Evolutionary conservation across 2,113 vertebrate species (phyloP).

Genomic region (rat (Rattus norvegicus)): DNA sequence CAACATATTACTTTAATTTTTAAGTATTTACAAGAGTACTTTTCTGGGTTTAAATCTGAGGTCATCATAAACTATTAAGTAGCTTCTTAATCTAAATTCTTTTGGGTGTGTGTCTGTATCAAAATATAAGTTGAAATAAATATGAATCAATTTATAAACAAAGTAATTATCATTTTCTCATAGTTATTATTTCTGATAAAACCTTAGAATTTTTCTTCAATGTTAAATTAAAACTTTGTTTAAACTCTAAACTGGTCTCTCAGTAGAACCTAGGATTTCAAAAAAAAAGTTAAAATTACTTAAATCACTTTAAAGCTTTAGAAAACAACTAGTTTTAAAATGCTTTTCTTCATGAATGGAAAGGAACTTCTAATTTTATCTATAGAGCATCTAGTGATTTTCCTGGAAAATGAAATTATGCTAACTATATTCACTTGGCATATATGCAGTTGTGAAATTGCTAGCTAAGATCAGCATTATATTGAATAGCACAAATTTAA

Average conservation of each 20-base stretch:
- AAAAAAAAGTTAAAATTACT: slow-evolving; percentile 43
- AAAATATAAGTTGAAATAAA: background rate
- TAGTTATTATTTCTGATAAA: slow-evolving; percentile 42
- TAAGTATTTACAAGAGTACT: background rate
- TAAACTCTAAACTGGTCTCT: slow-evolving; percentile 35
- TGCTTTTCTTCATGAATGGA: slow-evolving; percentile 7
- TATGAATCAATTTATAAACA: slow-evolving; percentile 48
- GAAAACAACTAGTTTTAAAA: slow-evolving; percentile 36
- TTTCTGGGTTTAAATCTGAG: background rate
- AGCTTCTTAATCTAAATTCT: background rate
- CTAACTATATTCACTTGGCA: background rate
- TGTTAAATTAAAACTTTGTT: slow-evolving; percentile 41
- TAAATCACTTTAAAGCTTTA: slow-evolving; percentile 56
- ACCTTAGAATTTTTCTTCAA: background rate
- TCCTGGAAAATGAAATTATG: slow-evolving; percentile 37
- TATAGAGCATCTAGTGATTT: slow-evolving; percentile 18
- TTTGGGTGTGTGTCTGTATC: background rate
- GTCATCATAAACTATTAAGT: background rate
- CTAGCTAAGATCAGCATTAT: slow-evolving; percentile 36
- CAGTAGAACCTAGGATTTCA: slow-evolving; percentile 24
- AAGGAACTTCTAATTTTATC: slow-evolving; percentile 44
- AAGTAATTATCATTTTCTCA: slow-evolving; percentile 25
- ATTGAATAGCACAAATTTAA: slow-evolving; percentile 36
- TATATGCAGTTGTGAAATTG: slow-evolving; percentile 46
- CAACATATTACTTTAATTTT: background rate